A percentile compares a stretch with the other conserved stretches of the same genome.
Evolutionary conservation across 2,797 vertebrate genomes (phyloP).

Genomic region (Neomorphus geoffroyi): DNA sequence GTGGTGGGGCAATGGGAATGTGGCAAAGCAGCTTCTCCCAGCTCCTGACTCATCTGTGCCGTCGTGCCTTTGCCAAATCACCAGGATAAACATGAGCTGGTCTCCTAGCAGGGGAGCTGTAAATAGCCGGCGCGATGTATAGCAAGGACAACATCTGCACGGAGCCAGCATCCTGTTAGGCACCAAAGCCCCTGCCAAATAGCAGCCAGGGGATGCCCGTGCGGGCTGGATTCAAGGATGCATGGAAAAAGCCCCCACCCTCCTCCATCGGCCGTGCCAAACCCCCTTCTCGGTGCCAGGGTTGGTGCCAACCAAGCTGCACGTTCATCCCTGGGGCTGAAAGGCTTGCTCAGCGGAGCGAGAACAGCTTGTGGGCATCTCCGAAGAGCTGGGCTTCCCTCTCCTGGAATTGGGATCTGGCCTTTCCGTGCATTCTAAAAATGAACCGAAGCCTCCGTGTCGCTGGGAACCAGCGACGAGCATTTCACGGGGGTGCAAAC

Average conservation of each 20-base stretch:
- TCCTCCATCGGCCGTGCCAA: background rate
- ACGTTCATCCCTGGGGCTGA: background rate
- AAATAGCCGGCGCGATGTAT: background rate
- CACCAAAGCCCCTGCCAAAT: background rate
- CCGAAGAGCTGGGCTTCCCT: background rate
- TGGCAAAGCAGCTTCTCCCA: conserved; percentile 41
- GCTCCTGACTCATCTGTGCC: conserved; percentile 54
- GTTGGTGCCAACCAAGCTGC: background rate
- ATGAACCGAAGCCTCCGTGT: background rate
- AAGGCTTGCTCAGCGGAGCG: background rate
- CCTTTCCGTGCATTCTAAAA: background rate
- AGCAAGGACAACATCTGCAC: background rate
- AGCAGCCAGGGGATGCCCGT: background rate
- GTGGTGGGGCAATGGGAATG: conserved; percentile 4
- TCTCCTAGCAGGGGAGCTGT: conserved; percentile 40
- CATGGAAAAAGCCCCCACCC: background rate
- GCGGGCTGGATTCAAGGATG: fast-evolving
- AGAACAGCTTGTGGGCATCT: background rate
- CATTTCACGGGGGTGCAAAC: background rate
- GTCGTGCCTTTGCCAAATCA: background rate
- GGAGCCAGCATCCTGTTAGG: background rate
- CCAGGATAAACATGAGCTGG: conserved; percentile 36
- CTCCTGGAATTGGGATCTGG: background rate
- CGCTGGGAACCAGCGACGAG: fast-evolving
- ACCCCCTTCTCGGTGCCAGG: background rate